A percentile compares a stretch with the other conserved stretches of the same genome.
These are phyloP conservation scores for Leguminivora glycinivorella DNA, from an alignment of 1,140 invertebrate genomes.

Conservation along the genomic window DNA sequence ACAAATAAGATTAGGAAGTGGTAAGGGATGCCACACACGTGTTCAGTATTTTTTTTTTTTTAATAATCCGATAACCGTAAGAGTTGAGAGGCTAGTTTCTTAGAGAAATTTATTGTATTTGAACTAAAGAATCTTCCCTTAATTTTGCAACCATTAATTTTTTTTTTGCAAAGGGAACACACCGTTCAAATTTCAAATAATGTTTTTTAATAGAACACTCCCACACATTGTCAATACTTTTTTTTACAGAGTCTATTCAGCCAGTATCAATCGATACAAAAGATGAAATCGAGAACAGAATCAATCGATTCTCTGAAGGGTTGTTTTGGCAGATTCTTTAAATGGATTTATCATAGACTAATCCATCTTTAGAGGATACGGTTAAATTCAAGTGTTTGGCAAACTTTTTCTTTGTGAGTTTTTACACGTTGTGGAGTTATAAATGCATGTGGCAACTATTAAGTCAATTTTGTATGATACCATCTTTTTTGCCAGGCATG, in stretches of 20 bases:
- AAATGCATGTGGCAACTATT: no score
- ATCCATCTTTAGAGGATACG: not conserved
- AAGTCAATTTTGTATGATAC: no score
- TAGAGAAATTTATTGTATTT: no score
- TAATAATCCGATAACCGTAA: no score
- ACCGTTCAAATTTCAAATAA: not conserved
- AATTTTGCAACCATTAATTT: no score
- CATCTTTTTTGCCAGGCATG: no score
- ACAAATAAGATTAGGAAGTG: no score
- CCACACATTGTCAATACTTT: not conserved
- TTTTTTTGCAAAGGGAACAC: not conserved
- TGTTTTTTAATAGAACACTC: not conserved
- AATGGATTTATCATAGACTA: no score
- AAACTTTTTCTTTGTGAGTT: not conserved
- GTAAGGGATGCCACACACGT: no score
- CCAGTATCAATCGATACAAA: not conserved
- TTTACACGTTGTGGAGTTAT: not conserved
- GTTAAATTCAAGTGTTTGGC: slow-evolving; percentile 3
- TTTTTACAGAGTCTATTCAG: not conserved
- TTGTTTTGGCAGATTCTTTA: not conserved
- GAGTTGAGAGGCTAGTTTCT: no score
- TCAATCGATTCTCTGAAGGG: slow-evolving; percentile 6
- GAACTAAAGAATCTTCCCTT: no score
- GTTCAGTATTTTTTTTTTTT: no score
- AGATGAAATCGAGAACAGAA: not conserved